Percentiles rank a stretch among this genome's conserved stretches.
These are phyloP conservation scores for Noctua fimbriata DNA, from an alignment of 2,888 invertebrate species.

Conservation along the genomic window DNA sequence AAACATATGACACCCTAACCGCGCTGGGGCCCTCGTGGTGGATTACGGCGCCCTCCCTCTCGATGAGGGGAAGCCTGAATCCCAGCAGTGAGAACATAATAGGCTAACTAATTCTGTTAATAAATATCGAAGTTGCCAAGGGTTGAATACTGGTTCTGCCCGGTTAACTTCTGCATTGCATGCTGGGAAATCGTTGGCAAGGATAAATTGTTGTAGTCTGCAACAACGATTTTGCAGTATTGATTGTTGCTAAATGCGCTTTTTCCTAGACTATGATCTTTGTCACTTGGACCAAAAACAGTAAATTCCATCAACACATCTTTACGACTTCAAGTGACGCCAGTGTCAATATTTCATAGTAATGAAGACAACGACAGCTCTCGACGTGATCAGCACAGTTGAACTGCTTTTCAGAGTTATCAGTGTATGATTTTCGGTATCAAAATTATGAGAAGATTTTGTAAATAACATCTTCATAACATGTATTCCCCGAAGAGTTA, in stretches of 20 bases:
- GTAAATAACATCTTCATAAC: neutral
- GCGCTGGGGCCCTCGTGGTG: neutral
- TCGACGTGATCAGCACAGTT: neutral
- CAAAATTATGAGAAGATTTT: neutral
- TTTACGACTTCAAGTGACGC: neutral
- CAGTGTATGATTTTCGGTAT: neutral
- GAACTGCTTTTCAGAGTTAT: neutral
- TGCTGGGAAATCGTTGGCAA: constrained; percentile 26
- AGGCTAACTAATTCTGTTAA: neutral
- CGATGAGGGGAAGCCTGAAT: neutral
- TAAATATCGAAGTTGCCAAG: constrained; percentile 6
- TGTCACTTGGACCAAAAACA: too few species aligned
- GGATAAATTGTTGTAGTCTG: constrained; percentile 8
- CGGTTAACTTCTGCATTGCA: constrained; percentile 47
- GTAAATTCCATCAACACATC: neutral
- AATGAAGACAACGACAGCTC: neutral
- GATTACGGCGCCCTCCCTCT: neutral
- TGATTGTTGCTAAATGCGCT: neutral
- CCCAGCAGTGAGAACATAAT: neutral
- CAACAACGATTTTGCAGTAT: neutral
- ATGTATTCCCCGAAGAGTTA: neutral
- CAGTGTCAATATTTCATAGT: neutral
- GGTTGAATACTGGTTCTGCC: constrained; percentile 9
- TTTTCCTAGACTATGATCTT: neutral
- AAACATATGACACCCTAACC: neutral